phyloP scores from a whole-genome alignment of 2,888 invertebrate species.

The Microplitis manilae region DNA sequence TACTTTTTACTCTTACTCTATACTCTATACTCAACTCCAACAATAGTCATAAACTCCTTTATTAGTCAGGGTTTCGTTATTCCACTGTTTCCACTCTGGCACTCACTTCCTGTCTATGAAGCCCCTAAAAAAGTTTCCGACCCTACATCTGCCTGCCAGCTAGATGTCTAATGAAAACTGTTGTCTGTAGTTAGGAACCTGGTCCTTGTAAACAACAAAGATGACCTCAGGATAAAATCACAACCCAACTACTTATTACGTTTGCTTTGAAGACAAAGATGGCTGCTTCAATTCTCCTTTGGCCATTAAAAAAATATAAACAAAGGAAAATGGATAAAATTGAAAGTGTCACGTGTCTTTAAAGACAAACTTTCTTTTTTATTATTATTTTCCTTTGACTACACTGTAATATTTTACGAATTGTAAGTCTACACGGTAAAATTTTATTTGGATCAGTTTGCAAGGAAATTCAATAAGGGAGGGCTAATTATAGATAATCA shows the following conservation, averaged over 20 bases:
- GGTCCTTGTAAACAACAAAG: too few species aligned
- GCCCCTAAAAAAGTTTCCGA: not conserved
- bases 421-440: too few species aligned
- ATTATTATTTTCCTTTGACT: too few species aligned
- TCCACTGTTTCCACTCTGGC: not conserved
- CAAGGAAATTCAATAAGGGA: too few species aligned
- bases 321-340: too few species aligned
- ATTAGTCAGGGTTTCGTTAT: constrained; percentile 40
- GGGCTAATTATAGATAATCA: too few species aligned
- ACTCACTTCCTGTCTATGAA: not conserved
- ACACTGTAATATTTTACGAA: too few species aligned
- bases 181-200: not conserved
- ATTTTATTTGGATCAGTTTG: too few species aligned
- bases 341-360: too few species aligned
- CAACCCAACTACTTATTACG: not conserved
- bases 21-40: constrained; percentile 13
- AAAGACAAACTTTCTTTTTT: too few species aligned
- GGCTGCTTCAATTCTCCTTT: too few species aligned
- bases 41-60: constrained; percentile 30
- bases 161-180: not conserved
- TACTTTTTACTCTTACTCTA: constrained; percentile 12
- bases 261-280: not conserved
- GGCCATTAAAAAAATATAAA: too few species aligned
- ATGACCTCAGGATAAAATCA: not conserved
- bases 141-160: not conserved